phyloP scores from a whole-genome alignment of 2,797 vertebrate species.

The Calcarius lapponicus region DNA sequence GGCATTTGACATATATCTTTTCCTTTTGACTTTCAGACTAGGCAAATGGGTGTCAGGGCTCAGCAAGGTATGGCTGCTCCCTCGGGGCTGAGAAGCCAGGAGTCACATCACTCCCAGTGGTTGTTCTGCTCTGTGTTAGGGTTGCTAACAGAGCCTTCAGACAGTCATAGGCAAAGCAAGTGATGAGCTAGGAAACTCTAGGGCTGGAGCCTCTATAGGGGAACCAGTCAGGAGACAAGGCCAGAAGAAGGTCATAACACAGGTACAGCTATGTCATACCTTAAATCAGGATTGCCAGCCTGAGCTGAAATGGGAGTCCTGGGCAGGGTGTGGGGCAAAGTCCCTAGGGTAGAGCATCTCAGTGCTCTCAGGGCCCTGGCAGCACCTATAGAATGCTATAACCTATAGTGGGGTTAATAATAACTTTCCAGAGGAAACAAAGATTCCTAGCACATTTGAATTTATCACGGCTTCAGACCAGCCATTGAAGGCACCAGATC shows the following conservation, averaged over 20 bases:
- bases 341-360: neutral
- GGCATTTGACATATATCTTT: neutral
- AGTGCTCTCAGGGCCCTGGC: neutral
- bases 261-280: neutral
- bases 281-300: neutral
- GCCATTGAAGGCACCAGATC: neutral
- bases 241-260: neutral
- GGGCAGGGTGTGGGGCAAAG: neutral
- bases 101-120: rapidly evolving
- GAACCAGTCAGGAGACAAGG: neutral
- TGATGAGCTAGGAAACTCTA: neutral
- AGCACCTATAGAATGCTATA: neutral
- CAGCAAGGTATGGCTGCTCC: neutral
- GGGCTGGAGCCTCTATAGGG: too few relatives aligned
- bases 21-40: neutral
- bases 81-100: neutral
- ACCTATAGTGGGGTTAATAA: neutral
- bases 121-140: neutral
- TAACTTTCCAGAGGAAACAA: neutral
- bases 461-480: neutral
- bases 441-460: neutral
- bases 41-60: neutral
- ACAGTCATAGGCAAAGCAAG: rapidly evolving
- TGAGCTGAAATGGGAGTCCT: neutral
- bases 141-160: neutral